phyloP scores from a whole-genome alignment of 2,113 vertebrate species.

The Seriola aureovittata region DNA sequence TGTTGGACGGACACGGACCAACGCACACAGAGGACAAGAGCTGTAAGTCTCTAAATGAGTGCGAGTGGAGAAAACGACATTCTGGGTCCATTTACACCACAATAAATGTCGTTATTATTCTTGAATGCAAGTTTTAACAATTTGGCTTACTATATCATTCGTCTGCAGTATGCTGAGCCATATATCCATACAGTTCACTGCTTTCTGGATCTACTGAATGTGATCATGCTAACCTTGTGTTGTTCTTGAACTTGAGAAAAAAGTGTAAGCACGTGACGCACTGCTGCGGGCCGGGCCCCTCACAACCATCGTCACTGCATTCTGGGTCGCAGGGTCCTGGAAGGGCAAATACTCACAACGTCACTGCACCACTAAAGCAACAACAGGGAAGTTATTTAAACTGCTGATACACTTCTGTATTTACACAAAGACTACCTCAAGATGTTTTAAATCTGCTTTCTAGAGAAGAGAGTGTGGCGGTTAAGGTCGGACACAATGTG shows the following conservation, averaged over 20 bases:
- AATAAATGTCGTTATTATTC: not conserved
- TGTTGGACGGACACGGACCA: conserved; percentile 65
- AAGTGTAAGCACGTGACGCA: conserved; percentile 93
- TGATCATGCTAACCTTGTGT: conserved; percentile 87
- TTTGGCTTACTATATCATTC: not conserved
- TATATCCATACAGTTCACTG: not conserved
- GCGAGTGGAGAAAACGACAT: not conserved
- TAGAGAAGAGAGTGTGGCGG: not conserved
- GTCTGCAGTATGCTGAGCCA: not conserved
- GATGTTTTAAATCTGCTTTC: not conserved
- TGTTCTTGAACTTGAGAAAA: conserved; percentile 96
- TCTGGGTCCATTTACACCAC: not conserved
- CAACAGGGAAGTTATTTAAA: conserved; percentile 10
- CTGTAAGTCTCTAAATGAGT: not conserved
- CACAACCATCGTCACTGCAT: conserved; percentile 94
- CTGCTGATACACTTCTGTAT: not conserved
- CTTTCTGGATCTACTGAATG: conserved; percentile 2
- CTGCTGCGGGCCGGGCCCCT: conserved; percentile 93
- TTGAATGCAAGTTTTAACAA: too few relatives aligned
- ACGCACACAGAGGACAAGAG: conserved; percentile 19
- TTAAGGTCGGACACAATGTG: not conserved
- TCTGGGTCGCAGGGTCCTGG: conserved; percentile 94
- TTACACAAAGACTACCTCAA: not conserved
- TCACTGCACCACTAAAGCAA: conserved; percentile 35
- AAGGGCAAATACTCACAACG: conserved; percentile 40